Conservation (phyloP, 2,797 vertebrate species). For the Peromyscus melanophrys region DNA sequence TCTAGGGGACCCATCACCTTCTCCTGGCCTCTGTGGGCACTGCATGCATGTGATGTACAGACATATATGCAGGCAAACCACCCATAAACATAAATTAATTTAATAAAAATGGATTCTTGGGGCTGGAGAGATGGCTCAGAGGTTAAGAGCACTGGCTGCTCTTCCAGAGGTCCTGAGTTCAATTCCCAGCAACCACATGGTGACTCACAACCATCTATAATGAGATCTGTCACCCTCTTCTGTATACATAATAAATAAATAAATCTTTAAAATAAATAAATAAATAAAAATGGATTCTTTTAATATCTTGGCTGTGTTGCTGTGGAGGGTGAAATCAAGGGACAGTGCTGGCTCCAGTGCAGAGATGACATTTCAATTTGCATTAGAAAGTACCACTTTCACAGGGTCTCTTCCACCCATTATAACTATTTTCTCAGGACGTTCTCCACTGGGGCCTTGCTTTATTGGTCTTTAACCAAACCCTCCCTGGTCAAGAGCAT, state of each 20-base stretch:
- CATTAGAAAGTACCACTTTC: not conserved
- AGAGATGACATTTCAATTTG: not conserved
- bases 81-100: not conserved
- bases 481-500: rapidly evolving
- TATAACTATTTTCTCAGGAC: not conserved
- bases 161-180: no score
- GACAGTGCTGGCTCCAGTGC: rapidly evolving
- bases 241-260: no score
- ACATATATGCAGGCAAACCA: not conserved
- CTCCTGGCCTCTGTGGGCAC: not conserved
- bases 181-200: no score
- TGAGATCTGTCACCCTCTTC: no score
- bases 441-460: not conserved
- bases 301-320: not conserved
- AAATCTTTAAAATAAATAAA: no score
- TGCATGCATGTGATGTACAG: not conserved
- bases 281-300: constrained; percentile 3
- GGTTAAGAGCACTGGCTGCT: no score
- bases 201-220: no score
- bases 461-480: not conserved
- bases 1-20: not conserved
- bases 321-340: not conserved
- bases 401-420: not conserved
- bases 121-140: no score
- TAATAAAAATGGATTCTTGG: not conserved